Evolutionary conservation across 2,113 vertebrate species (phyloP), one percentile per base, ranked within the genome.

Genomic region (Polyodon spathula): DNA sequence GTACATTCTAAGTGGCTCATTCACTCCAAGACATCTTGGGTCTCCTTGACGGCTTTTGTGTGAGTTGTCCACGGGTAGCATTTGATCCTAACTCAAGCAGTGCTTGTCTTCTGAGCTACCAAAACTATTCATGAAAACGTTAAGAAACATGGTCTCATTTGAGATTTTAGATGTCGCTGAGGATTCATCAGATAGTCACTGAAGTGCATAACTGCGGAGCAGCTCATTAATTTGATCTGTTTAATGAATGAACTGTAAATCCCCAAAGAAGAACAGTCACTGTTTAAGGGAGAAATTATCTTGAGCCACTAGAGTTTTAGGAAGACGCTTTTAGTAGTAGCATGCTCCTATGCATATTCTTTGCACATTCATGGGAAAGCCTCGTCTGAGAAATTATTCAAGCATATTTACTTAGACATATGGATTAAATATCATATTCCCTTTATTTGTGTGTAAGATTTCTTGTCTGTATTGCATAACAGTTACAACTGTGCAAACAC

Each of bases 151-250:
- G 72, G 76, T 74, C 71, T 71, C 62, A 59, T 56, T 56, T 40
- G 66, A 62, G 62, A 64, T 67, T 66, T 67, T 56, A 38, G 53
- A 37, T 37, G 59, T 55, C 56, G 37, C 52, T 39, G 52, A 12
- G 40, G 27, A 66, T 46, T 50, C 38, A 39, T 57, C 46, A 51
- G 59, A 15, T 58, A 17, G 40, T 15, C 60, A 58, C 62, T 69
- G 71, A 56, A 73, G 62, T 72, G 71, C 40, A 71, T 44, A 52
- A 54, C 56, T 66, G 39, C 68, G 53, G 43, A 71, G 69, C 68
- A 79, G 77, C 72, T 81, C 69, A 78, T 85, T 83, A 69, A 81
- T 81, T 82, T 76, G 75, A 84, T 84, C 80, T 78, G 64, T 72
- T 77, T 67, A 69, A 71, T 50, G 7, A 74, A 67, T 74, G 56